phyloP scores from a whole-genome alignment of 2,797 vertebrate species.

The Accipiter fasciatus region DNA sequence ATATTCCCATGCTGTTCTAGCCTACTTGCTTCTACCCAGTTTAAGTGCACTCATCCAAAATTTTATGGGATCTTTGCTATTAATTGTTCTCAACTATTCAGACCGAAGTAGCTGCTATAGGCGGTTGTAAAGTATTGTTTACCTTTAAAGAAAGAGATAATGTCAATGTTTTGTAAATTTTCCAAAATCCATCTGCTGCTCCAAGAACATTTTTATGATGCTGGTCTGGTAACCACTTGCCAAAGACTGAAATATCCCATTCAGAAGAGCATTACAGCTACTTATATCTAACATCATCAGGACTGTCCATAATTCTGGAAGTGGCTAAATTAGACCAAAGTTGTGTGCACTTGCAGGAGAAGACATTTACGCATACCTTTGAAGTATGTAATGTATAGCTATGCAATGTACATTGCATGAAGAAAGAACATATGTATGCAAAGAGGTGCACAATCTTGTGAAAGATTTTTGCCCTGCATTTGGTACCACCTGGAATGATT shows the following conservation, averaged over 20 bases:
- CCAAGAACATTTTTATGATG: background rate
- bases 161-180: background rate
- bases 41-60: background rate
- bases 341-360: background rate
- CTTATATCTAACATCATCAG: background rate
- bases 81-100: background rate
- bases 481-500: background rate
- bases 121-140: background rate
- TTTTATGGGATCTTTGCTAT: background rate
- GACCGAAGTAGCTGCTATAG: background rate
- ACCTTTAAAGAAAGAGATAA: background rate
- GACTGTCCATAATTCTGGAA: background rate
- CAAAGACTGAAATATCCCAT: background rate
- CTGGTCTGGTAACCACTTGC: background rate
- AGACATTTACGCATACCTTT: background rate
- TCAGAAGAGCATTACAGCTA: background rate
- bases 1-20: background rate
- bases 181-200: background rate
- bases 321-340: background rate
- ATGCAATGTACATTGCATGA: background rate
- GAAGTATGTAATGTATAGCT: background rate
- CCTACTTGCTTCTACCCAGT: background rate
- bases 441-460: background rate
- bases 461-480: background rate
- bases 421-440: background rate